Evolutionary conservation across 2,113 vertebrate species (phyloP), one percentile per base, ranked within the genome.

Genomic region (Chaetops frenatus): DNA sequence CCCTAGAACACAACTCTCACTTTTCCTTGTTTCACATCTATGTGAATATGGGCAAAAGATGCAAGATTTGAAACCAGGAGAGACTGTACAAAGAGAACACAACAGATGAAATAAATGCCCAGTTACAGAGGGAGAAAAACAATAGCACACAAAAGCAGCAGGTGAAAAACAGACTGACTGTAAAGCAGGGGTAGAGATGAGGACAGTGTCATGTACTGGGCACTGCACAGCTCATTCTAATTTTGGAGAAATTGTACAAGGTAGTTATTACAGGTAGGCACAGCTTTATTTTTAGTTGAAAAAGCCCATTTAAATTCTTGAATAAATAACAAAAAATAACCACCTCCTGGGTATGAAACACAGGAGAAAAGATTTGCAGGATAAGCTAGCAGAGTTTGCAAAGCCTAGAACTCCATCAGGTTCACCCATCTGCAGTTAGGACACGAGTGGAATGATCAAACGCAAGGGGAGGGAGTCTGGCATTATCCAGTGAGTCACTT

Each of bases 401-500:
- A 92, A 95, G 86, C 74, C 92, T 91, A 64, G 36, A 95, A 95
- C 64, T 90, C 71, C 60, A 35, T 78, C 88, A 93, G 76, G 54
- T 92, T 95, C 64, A 76, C 19, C 81, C 71, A 86, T 95, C 67
- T 96, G 87, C 79, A 92, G 54, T 78, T 69, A 92, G 83, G 76
- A 86, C 88, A 91, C 1, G 1, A 90, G 93, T 14, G 50, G 74
- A 95, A 84, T 94, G 95, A 97, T 97, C 95, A 96, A 96, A 97
- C 36, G 0, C 65, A 67, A 86, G 56, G 81, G 94, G 94, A 90
- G 67, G 90, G 80, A 90, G 47, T 19, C 53, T 81, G 72, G 79
- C 81, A 86, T 95, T 96, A 96, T 84, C 78, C 90, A 94, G 71
- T 67, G 86, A 94, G 94, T 92, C 95, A 92, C 74, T 95, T 96